Evolutionary conservation across 2,888 invertebrate genomes (phyloP).

Genomic region (Temnothorax ravouxi): DNA sequence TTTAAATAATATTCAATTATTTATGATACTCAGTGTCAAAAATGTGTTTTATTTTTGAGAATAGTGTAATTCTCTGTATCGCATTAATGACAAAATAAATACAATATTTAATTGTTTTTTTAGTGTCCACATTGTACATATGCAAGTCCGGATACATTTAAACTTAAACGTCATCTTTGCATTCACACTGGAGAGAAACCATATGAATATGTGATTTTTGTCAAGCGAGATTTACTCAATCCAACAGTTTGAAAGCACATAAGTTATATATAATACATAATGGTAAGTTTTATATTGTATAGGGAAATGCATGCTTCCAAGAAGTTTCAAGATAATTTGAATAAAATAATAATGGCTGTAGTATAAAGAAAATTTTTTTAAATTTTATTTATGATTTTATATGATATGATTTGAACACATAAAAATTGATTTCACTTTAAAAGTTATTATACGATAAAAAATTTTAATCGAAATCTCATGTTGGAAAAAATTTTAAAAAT

Average conservation of each 20-base stretch:
- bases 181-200: constrained; percentile 97
- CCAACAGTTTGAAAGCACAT: constrained; percentile 97
- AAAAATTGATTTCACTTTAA: neutral
- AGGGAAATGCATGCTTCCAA: neutral
- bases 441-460: neutral
- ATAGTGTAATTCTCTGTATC: neutral
- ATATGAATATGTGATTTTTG: constrained; percentile 95
- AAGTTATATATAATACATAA: constrained; percentile 96
- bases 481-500: neutral
- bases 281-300: constrained; percentile 87
- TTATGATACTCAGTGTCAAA: neutral
- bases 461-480: neutral
- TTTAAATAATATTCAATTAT: constrained; percentile 1
- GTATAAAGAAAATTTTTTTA: neutral
- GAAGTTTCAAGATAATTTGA: neutral
- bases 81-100: neutral
- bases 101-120: constrained; percentile 25
- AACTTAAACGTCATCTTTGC: constrained; percentile 97
- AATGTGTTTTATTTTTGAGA: constrained; percentile 16
- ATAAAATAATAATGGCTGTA: neutral
- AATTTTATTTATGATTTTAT: neutral
- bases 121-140: constrained; percentile 98
- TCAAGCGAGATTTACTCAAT: constrained; percentile 97
- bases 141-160: constrained; percentile 99
- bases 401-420: neutral